Evolutionary conservation across 2,888 invertebrate species (phyloP).

Genomic region (Cryptocheilus praepositus): DNA sequence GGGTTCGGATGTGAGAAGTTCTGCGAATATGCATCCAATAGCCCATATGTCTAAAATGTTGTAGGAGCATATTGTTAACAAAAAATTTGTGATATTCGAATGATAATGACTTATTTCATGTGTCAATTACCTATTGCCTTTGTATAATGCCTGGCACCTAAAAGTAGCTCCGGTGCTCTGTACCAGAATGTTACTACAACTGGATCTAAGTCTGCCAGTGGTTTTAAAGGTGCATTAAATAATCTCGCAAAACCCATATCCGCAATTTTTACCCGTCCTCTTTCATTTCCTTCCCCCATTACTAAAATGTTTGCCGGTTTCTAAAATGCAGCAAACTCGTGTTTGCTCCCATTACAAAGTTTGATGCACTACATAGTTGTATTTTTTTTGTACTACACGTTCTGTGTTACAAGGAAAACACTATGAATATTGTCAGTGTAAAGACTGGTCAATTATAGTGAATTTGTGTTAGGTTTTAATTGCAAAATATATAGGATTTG

Average conservation of each 20-base stretch:
- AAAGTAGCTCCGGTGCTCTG: slow-evolving; percentile 94
- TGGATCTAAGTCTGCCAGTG: slow-evolving; percentile 97
- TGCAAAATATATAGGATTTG: not conserved
- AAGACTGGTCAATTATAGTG: no score
- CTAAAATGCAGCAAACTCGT: slow-evolving; percentile 72
- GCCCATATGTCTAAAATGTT: slow-evolving; percentile 93
- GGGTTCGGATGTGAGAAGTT: slow-evolving; percentile 98
- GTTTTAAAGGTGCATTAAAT: slow-evolving; percentile 98
- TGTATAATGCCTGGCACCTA: slow-evolving; percentile 97
- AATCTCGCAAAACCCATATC: slow-evolving; percentile 99
- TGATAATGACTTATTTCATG: not conserved
- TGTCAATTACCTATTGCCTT: slow-evolving; percentile 91
- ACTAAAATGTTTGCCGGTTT: slow-evolving; percentile 99
- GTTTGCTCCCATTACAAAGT: slow-evolving; percentile 11
- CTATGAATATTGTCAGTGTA: no score
- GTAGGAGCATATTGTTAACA: not conserved
- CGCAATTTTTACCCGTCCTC: slow-evolving; percentile 98
- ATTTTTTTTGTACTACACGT: not conserved
- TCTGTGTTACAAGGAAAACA: no score
- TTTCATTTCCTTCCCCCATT: slow-evolving; percentile 98
- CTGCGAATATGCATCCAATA: slow-evolving; percentile 99
- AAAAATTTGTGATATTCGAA: not conserved
- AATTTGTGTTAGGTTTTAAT: not conserved
- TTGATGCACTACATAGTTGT: not conserved
- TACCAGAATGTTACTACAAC: slow-evolving; percentile 99